Percentiles rank a stretch among this genome's conserved stretches.
Evolutionary conservation across 2,113 vertebrate species (phyloP).

Genomic region (Gasterosteus aculeatus): DNA sequence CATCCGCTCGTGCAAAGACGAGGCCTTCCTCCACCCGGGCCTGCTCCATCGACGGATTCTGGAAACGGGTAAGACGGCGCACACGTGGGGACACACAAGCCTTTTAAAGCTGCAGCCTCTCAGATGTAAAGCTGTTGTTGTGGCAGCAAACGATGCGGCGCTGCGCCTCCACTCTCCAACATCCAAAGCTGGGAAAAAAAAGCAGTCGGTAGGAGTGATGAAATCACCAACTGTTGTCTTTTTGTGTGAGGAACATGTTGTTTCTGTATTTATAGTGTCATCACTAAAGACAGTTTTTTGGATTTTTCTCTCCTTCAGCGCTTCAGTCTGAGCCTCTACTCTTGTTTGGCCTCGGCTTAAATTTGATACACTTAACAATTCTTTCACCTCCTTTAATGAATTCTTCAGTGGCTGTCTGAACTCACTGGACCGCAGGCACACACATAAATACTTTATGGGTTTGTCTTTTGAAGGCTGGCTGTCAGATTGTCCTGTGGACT

Average conservation of each 20-base stretch:
- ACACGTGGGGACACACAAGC: background rate
- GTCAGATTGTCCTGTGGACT: conserved; percentile 80
- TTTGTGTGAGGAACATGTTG: conserved; percentile 51
- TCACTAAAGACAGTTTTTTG: conserved; percentile 63
- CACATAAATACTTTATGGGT: conserved; percentile 80
- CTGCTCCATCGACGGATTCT: conserved; percentile 87
- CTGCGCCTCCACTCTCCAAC: background rate
- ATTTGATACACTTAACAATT: conserved; percentile 78
- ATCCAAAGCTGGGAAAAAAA: conserved; percentile 6
- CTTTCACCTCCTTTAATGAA: conserved; percentile 82
- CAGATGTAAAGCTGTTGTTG: background rate
- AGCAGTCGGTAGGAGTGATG: conserved; percentile 34
- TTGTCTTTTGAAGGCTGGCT: conserved; percentile 81
- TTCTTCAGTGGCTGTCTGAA: conserved; percentile 81
- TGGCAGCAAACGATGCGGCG: background rate
- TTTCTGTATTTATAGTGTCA: conserved; percentile 69
- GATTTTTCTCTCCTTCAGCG: conserved; percentile 54
- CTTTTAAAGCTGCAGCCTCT: background rate
- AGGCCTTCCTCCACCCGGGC: conserved; percentile 86
- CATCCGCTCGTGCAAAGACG: conserved; percentile 88
- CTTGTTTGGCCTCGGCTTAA: conserved; percentile 75
- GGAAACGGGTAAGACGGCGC: conserved; percentile 82
- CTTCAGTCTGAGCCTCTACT: conserved; percentile 54
- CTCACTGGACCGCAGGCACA: conserved; percentile 74
- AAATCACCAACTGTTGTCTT: conserved; percentile 43